Conservation (phyloP, 2,797 vertebrate genomes). For the Argya squamiceps region DNA sequence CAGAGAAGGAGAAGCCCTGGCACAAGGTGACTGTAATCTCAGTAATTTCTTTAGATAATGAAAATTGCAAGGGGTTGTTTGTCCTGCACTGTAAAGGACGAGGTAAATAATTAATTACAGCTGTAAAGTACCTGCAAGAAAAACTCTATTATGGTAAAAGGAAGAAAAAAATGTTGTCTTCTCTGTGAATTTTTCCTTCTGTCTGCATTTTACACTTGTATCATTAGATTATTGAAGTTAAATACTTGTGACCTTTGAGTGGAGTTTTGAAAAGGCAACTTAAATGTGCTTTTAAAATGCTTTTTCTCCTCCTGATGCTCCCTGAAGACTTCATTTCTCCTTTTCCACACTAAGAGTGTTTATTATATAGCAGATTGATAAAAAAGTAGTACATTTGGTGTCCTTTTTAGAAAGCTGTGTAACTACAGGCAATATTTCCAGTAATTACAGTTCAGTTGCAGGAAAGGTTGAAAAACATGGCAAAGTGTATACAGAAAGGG, state of each 20-base stretch:
- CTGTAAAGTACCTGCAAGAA: neutral
- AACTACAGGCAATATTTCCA: neutral
- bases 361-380: neutral
- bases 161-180: neutral
- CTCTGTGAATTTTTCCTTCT: neutral
- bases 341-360: neutral
- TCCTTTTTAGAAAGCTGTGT: neutral
- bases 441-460: neutral
- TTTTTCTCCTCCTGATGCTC: neutral
- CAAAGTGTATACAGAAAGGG: neutral
- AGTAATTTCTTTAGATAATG: constrained; percentile 4
- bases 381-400: neutral
- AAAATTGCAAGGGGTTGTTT: constrained; percentile 7
- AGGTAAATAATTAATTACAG: constrained; percentile 31
- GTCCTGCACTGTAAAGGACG: neutral
- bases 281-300: neutral
- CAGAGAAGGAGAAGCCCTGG: neutral
- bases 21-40: neutral
- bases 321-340: neutral
- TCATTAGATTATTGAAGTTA: neutral
- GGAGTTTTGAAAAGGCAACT: neutral
- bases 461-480: neutral
- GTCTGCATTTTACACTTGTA: neutral
- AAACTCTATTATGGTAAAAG: neutral
- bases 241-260: neutral